Base-by-base conservation (phyloP, 2,888 invertebrate genomes). In the Cinara cedri region DNA sequence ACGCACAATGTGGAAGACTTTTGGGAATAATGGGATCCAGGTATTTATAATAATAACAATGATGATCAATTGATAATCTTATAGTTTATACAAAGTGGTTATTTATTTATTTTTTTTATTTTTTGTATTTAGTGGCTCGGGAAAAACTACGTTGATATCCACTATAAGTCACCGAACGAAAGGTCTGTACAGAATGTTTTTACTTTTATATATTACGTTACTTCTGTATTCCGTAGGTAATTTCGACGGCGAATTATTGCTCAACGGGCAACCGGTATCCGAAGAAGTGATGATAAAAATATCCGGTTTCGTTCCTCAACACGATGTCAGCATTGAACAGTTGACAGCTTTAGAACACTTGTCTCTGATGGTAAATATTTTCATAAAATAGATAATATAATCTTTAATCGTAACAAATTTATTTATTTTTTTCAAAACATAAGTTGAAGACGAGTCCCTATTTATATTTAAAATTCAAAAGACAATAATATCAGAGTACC, bases 331-430 rank as follows among this genome's bases (percentile, higher is more conserved):
- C 82, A 89, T 94, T 21, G 92, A 92, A 80, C 90, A 91, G 42
- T 87, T 96, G 81, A 93, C 92, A 0, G 93, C 94, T 16, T 87
- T 88, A 81, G 96, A 96, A 85, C 95, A 95, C 85, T 90, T 96
- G 86, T 90, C 90, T 84, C 95, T 96, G 85, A 94, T 94, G 92
- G 96, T 94, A 76, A n/a, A n/a, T n/a, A n/a, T n/a, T n/a, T n/a
- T n/a, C n/a, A n/a, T n/a, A n/a, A n/a, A n/a, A n/a, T n/a, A n/a
- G n/a, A n/a, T n/a, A n/a, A n/a, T n/a, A n/a, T n/a, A n/a, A n/a
- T n/a, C n/a, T n/a, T n/a, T n/a, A n/a, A n/a, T n/a, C n/a, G n/a
- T n/a, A n/a, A n/a, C n/a, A n/a, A n/a, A n/a, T n/a, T n/a, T n/a
- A n/a, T n/a, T n/a, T n/a, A n/a, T n/a, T n/a, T n/a, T n/a, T n/a